Evolutionary conservation across 2,888 invertebrate species (phyloP).

Genomic region (Lasioglossum villosulum): DNA sequence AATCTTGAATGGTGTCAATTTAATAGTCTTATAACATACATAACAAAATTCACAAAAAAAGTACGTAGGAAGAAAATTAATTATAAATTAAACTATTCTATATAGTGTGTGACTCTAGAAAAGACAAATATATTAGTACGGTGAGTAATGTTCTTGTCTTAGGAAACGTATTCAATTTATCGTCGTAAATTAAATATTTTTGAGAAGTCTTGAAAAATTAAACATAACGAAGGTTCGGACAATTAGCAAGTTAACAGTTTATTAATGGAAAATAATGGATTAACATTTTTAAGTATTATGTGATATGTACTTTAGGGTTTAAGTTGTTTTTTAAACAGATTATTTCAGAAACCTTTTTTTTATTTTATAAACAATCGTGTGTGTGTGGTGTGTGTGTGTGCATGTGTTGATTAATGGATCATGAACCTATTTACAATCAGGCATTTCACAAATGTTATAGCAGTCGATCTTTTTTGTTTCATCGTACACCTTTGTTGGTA

Average conservation of each 20-base stretch:
- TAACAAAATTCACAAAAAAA: constrained; percentile 33
- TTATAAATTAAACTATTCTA: constrained; percentile 46
- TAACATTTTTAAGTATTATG: constrained; percentile 69
- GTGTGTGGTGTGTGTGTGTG: constrained; percentile 7
- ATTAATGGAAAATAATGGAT: constrained; percentile 71
- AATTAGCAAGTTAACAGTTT: constrained; percentile 59
- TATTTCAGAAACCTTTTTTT: constrained; percentile 49
- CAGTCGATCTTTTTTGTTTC: constrained; percentile 42
- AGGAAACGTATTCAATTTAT: constrained; percentile 44
- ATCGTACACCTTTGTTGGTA: constrained; percentile 27
- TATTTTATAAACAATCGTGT: constrained; percentile 57
- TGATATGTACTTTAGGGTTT: constrained; percentile 67
- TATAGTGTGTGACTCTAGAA: constrained; percentile 12
- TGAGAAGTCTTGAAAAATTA: constrained; percentile 25
- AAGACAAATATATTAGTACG: constrained; percentile 45
- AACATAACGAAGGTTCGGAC: constrained; percentile 48
- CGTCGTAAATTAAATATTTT: constrained; percentile 32
- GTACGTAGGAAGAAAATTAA: constrained; percentile 26
- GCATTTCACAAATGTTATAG: constrained; percentile 49
- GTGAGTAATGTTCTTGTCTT: constrained; percentile 25
- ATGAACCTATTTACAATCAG: constrained; percentile 66
- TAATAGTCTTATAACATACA: constrained; percentile 40
- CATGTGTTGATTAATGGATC: constrained; percentile 48
- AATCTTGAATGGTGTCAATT: constrained; percentile 36
- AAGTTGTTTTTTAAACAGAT: constrained; percentile 50